Evolutionary conservation across 2,888 invertebrate species (phyloP), one percentile per base, ranked within the genome.

Genomic region (Apodemia zela): DNA sequence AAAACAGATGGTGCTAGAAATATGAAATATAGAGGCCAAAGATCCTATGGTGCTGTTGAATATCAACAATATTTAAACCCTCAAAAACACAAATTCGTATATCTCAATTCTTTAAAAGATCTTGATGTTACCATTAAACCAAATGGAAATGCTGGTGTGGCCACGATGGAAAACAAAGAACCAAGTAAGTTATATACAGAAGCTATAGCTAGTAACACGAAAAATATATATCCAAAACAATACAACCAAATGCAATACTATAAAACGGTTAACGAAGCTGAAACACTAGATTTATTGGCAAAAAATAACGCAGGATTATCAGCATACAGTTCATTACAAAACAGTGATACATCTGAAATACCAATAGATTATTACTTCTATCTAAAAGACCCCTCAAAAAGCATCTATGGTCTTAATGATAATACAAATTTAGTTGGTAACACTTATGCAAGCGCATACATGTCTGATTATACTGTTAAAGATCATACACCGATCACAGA

Each of bases 401-500:
- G 60, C 54, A 49, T 74, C 7, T 69, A 74, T 1, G 72, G 75
- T 51, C 73, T 80, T 67, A 77, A 80, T 62, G 80, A 81, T 25
- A 69, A 77, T 62, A 74, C 17, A 68, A 71, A 47, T 82, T 79
- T 38, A 75, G 73, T 15, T 75, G 75, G 79, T 10, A 74, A 72
- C 38, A 76, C 74, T n/a, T 84, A 84, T 61, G 75, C 77, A 2
- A 81, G 74, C 65, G 73, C 74, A 29, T 84, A 81, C 51, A 72
- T 74, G 59, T 69, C 73, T 33, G 72, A 69, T 64, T 65, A 62
- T 11, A 69, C 71, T 61, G 61, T 72, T 5, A 82, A 82, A 74
- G 89, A 89, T 65, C 78, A 87, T 64, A 92, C 78, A 51, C 92
- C 92, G 1, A 90, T 92, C 38, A 84, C 81, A 25, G 93, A 93